Percentiles rank a stretch among this genome's conserved stretches.
These are phyloP conservation scores for Notothenia coriiceps DNA, from an alignment of 2,113 vertebrate species.

Conservation along the genomic window DNA sequence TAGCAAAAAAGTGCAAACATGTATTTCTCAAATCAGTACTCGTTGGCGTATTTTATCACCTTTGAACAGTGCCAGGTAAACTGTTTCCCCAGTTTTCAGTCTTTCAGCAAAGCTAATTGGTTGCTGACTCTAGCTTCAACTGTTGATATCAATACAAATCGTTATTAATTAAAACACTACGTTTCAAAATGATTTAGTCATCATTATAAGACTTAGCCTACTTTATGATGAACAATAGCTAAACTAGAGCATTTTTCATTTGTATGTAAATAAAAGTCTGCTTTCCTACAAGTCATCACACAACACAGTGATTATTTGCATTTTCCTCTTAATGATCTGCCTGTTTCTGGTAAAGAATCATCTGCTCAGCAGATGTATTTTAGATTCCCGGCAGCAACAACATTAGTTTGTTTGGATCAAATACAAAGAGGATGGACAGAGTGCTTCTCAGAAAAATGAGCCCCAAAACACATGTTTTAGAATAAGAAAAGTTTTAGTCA, in stretches of 20 bases:
- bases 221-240: not conserved
- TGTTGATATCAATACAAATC: not conserved
- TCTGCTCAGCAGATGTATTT: slow-evolving; percentile 52
- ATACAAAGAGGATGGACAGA: slow-evolving; percentile 21
- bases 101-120: not conserved
- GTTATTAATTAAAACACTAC: too few relatives aligned
- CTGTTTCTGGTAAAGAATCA: slow-evolving; percentile 15
- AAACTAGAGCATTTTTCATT: not conserved
- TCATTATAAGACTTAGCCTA: not conserved
- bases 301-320: slow-evolving; percentile 27
- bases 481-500: slow-evolving; percentile 72
- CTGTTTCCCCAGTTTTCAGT: not conserved
- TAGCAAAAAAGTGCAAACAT: not conserved
- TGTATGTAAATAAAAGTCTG: slow-evolving; percentile 4
- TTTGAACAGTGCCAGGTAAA: not conserved
- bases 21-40: not conserved
- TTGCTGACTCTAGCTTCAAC: not conserved
- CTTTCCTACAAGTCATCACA: not conserved
- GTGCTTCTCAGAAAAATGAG: slow-evolving; percentile 27
- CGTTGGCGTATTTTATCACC: not conserved
- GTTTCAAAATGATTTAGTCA: too few relatives aligned
- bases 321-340: slow-evolving; percentile 12
- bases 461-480: slow-evolving; percentile 38
- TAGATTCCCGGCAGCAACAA: slow-evolving; percentile 22
- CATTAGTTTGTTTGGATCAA: slow-evolving; percentile 21